Evolutionary conservation across 1,140 invertebrate species (phyloP).

Genomic region (Drosophila rhopaloa): DNA sequence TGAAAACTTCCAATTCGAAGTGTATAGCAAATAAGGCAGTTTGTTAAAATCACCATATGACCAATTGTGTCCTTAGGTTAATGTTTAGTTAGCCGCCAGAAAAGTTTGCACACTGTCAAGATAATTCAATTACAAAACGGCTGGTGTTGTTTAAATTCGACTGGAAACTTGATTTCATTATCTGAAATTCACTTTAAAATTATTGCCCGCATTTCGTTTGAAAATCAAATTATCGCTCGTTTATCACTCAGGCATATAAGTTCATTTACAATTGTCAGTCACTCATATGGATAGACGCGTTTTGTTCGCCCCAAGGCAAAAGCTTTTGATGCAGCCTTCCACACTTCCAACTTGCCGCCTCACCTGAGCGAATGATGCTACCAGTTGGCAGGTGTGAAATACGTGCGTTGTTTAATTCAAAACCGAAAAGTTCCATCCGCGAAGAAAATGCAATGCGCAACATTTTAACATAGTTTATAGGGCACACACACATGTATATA

Average conservation of each 20-base stretch:
- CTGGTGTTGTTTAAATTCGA: too few relatives aligned
- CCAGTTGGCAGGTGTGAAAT: slow-evolving; percentile 63
- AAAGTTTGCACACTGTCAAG: too few relatives aligned
- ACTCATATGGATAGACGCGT: slow-evolving; percentile 55
- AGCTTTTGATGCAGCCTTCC: slow-evolving; percentile 4
- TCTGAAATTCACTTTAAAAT: background rate
- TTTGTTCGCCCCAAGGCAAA: slow-evolving; percentile 34
- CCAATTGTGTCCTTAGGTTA: background rate
- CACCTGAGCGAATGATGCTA: slow-evolving; percentile 9
- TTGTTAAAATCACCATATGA: slow-evolving; percentile 1
- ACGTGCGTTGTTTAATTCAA: slow-evolving; percentile 69
- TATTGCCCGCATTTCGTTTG: background rate
- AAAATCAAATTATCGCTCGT: slow-evolving; percentile 23
- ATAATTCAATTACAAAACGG: too few relatives aligned
- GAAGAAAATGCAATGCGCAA: slow-evolving; percentile 63
- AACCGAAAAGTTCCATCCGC: slow-evolving; percentile 44
- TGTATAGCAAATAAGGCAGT: slow-evolving; percentile 38
- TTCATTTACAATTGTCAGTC: slow-evolving; percentile 49
- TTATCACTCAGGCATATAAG: slow-evolving; percentile 13
- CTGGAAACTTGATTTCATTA: background rate
- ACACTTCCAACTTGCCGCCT: background rate
- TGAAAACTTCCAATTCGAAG: slow-evolving; percentile 51
- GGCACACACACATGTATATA: slow-evolving; percentile 19
- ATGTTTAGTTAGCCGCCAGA: background rate
- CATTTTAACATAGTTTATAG: slow-evolving; percentile 49